Evolutionary conservation across 2,797 vertebrate species (phyloP).

Genomic region (Molothrus aeneus): DNA sequence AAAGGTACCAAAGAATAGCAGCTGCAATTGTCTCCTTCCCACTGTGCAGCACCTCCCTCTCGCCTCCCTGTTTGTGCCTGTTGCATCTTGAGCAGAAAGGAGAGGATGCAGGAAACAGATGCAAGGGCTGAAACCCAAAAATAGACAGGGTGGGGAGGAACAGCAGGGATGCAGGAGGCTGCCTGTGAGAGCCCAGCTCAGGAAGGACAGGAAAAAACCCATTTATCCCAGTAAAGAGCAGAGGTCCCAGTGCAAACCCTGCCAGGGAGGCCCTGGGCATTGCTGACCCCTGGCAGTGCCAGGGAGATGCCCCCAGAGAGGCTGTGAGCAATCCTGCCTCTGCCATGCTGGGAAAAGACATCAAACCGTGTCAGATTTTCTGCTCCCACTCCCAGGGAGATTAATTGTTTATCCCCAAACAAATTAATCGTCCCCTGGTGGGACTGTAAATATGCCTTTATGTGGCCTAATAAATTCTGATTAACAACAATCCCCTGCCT

Average conservation of each 20-base stretch:
- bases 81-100: background rate
- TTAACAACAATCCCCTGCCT: slow-evolving; percentile 43
- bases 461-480: slow-evolving; percentile 46
- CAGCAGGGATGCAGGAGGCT: background rate
- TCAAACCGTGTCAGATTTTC: slow-evolving; percentile 22
- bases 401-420: slow-evolving; percentile 68
- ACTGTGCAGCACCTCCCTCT: background rate
- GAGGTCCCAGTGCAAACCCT: background rate
- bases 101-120: slow-evolving; percentile 58
- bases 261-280: background rate
- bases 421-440: slow-evolving; percentile 60
- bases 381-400: slow-evolving; percentile 55
- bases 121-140: slow-evolving; percentile 30
- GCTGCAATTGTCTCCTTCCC: background rate
- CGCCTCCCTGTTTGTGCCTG: background rate
- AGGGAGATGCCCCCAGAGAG: background rate
- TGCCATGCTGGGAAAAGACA: background rate
- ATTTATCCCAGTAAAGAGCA: background rate
- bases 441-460: slow-evolving; percentile 64
- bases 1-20: background rate
- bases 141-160: background rate
- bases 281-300: background rate
- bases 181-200: background rate
- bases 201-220: background rate
- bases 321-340: background rate